Evolutionary conservation across 2,113 vertebrate species (phyloP), one percentile per base, ranked within the genome.

Genomic region (Pyrgilauda ruficollis): DNA sequence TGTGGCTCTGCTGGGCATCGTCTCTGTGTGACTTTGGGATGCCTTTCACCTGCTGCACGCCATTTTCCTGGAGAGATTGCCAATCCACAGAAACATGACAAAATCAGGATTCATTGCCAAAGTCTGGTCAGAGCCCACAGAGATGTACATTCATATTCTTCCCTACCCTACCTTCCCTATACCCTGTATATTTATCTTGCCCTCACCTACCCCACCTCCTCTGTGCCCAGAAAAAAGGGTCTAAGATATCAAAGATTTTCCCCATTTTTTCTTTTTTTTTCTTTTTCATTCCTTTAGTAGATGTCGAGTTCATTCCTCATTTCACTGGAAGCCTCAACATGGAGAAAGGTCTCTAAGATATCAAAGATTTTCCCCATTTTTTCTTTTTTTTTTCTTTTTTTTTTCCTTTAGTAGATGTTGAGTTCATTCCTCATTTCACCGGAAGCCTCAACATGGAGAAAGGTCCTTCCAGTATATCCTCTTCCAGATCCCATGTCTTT

Each of bases 101-200:
- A 78, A 86, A 96, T 92, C 28, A 30, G 90, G 92, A 93, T 49
- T 88, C 6, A 17, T 94, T 96, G 96, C 96, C 94, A 96, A 97
- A 97, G 92, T 89, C 87, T 93, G 68, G 76, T 93, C 83, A 92
- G 92, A 96, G 94, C 28, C 73, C 69, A 78, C 72, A 81, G 90
- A 88, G 66, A 53, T 68, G 43, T 37, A 56, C 24, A 7, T 69
- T 59, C 10, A 10, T 53, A 23, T 83, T 28, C 33, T 5, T 24
- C 39, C 19, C 22, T 35, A 33, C 15, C 23, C 49, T 27, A 13
- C 47, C 19, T 64, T 22, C 24, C 31, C 49, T 11, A 30, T 19
- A 30, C 9, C 10, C 39, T 44, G 4, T 15, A 11, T 23, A 4
- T 21, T 35, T 26, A 35, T 35, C 26, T 44, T 56, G 6, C 20